Evolutionary conservation across 23 tunicate species (phyloP).

Genomic region (Diplosoma virens): DNA sequence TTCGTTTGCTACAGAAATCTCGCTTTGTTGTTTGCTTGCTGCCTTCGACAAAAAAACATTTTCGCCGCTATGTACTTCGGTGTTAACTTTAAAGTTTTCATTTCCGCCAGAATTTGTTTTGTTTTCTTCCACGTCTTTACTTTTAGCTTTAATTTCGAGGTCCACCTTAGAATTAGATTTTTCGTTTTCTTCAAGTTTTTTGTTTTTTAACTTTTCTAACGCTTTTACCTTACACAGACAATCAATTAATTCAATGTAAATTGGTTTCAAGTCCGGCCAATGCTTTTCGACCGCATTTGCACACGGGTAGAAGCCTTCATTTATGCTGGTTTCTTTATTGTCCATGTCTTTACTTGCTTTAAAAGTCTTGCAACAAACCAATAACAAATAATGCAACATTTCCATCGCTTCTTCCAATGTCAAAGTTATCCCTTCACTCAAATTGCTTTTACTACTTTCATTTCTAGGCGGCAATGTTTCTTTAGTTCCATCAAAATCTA

Average conservation of each 20-base stretch:
- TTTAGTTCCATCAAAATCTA: slow-evolving; percentile 32
- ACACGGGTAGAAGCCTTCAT: slow-evolving; percentile 3
- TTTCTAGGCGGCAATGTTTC: not conserved
- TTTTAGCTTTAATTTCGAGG: not conserved
- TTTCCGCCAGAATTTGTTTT: not conserved
- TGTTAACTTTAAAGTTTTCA: not conserved
- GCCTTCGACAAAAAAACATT: not conserved
- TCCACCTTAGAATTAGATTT: not conserved
- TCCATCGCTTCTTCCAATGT: too few relatives aligned
- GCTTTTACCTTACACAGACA: slow-evolving; percentile 8
- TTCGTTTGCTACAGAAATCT: slow-evolving; percentile 7
- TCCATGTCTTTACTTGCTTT: too few relatives aligned
- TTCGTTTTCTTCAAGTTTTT: not conserved
- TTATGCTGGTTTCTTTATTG: too few relatives aligned
- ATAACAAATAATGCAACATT: too few relatives aligned
- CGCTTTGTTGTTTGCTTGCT: not conserved
- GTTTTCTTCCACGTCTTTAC: not conserved
- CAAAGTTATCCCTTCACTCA: too few relatives aligned
- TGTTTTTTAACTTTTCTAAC: not conserved
- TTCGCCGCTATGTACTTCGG: not conserved
- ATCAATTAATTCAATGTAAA: slow-evolving; percentile 10
- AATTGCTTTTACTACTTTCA: not conserved
- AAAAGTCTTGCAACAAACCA: too few relatives aligned
- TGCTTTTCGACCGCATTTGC: not conserved
- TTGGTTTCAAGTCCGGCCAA: slow-evolving; percentile 9